A percentile compares a stretch with the other conserved stretches of the same genome.
These are phyloP conservation scores for Tiliacea aurago DNA, from an alignment of 2,888 invertebrate species.

Conservation along the genomic window DNA sequence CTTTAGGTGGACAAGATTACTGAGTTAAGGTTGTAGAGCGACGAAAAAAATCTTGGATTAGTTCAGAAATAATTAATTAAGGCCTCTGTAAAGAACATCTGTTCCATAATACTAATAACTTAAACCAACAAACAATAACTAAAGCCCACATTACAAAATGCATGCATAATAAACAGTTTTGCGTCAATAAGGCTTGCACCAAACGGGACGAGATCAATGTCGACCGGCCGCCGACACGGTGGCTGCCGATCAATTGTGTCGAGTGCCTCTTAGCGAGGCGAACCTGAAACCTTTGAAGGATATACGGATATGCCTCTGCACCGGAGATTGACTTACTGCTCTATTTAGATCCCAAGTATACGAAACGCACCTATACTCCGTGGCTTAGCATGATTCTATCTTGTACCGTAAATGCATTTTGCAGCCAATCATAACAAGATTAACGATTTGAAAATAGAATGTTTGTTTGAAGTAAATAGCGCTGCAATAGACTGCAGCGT, in stretches of 20 bases:
- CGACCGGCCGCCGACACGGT: slow-evolving; percentile 71
- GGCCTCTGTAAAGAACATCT: background rate
- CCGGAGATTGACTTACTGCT: slow-evolving; percentile 83
- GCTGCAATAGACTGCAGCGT: slow-evolving; percentile 21
- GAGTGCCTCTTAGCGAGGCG: slow-evolving; percentile 70
- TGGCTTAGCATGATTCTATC: slow-evolving; percentile 17
- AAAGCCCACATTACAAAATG: slow-evolving; percentile 35
- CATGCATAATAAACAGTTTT: slow-evolving; percentile 42
- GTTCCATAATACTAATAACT: slow-evolving; percentile 1
- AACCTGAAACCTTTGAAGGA: slow-evolving; percentile 75
- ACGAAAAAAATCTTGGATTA: background rate
- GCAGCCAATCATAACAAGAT: slow-evolving; percentile 15
- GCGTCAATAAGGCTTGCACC: slow-evolving; percentile 54
- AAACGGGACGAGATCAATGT: slow-evolving; percentile 65
- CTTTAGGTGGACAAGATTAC: background rate
- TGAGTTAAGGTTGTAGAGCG: background rate
- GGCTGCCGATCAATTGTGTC: slow-evolving; percentile 73
- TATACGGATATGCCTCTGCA: slow-evolving; percentile 74
- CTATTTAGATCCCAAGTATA: slow-evolving; percentile 53
- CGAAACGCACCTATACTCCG: slow-evolving; percentile 18
- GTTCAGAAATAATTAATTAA: background rate
- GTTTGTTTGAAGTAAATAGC: slow-evolving; percentile 20
- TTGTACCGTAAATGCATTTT: slow-evolving; percentile 22
- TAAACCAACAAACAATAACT: slow-evolving; percentile 2
- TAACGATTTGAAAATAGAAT: slow-evolving; percentile 20